Evolutionary conservation across 1,140 invertebrate genomes (phyloP), one percentile per base, ranked within the genome.

Genomic region (Drosophila kurseongensis): DNA sequence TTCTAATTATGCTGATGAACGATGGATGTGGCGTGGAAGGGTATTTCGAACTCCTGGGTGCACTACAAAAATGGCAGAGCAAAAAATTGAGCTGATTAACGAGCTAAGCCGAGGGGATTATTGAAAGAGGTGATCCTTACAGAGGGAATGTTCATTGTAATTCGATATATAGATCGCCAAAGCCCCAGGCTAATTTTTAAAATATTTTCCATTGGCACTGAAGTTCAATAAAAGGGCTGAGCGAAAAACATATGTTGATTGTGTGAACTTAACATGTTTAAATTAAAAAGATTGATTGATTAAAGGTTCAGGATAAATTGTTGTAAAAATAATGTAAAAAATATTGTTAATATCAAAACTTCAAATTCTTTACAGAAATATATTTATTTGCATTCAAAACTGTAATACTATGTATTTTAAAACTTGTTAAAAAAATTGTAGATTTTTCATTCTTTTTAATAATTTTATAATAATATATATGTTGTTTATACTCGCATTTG

Each of bases 1-100:
- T 71, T 77, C 65, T 77, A 62, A 77, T 78, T 77, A 69, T 77
- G 75, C 56, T 77, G 75, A 77, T 62, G 75, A 55, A 54, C 66
- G 67, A 71, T 72, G 66, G 65, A 44, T 54, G 56, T 51, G 38
- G 18, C 44, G 42, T 55, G 42, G 42, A 76, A 58, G 61, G 48
- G 50, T 75, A 51, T 41, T 40, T 6, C 36, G 23, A 41, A 16
- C 75, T 48, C 8, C 41, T 45, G 55, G 52, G 38, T 77, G 36
- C 47, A 13, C 54, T 76, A 16, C 52, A 40, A 44, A 68, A 66
- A 54, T 67, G 72, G 18, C 52, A 44, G 55, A 51, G 62, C 40
- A 6, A 41, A 35, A 67, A 60, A 67, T 23, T 63, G 45, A 66
- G 65, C 65, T 68, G 65, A 68, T 68, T 68, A 68, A 51, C 47